Base-by-base conservation (phyloP, 2,888 invertebrate species). In the Philereme vetulata region DNA sequence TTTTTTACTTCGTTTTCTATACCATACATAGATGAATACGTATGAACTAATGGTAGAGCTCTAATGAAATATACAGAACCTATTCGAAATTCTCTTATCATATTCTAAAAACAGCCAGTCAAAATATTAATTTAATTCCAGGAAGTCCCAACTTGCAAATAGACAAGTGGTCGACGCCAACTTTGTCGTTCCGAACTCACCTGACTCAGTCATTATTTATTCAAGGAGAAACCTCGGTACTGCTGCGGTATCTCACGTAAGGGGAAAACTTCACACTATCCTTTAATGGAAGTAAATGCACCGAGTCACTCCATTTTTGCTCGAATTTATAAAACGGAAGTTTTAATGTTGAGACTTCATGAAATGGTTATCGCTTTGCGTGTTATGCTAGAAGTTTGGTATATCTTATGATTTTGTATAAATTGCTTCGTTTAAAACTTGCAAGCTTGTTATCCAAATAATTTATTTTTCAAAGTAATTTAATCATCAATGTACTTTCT, bases 141-240 rank as follows among this genome's bases (percentile, higher is more conserved):
- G 57, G 47, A 51, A 58, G 58, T 58, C 48, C 43, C 57, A 57
- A 55, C 62, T 58, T 51, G 51, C 62, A 51, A 62, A 57, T 57
- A 66, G 62, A 64, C 64, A 62, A 63, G 66, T 58, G 63, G 62
- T 62, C 65, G 60, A 51, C 40, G 49, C 56, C 55, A 70, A 70
- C 67, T 70, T 66, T 60, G 67, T 64, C 67, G 60, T 66, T 65
- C 71, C 71, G 64, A 72, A 73, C 72, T 72, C 67, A 74, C 72
- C 70, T 68, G 68, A 66, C 68, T 71, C 63, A 67, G 58, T 74
- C 74, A 78, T 83, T 80, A 83, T 76, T 82, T 84, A 85, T 85
- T 85, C 81, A 84, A 71, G 57, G 68, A 76, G 77, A 77, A 82
- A 81, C 77, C 78, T 72, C 76, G 72, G 76, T 74, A 72, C 65